Base-by-base conservation (phyloP, 2,113 vertebrate species). In the Alligator mississippiensis region DNA sequence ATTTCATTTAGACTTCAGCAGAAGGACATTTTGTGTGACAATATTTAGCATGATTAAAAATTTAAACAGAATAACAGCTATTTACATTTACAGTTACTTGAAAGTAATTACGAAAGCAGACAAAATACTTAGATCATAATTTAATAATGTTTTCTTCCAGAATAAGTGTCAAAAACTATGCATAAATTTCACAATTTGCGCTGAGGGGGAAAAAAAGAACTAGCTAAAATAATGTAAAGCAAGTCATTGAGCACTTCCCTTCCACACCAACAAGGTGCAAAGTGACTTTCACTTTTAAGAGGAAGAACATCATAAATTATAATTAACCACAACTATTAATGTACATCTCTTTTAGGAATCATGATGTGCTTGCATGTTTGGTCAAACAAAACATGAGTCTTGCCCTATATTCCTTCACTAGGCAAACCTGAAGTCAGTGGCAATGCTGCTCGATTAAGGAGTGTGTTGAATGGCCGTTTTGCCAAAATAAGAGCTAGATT, bases 61-160 rank as follows among this genome's bases (percentile, higher is more conserved):
- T 96, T 97, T 97, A 97, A 97, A 93, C 93, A 97, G 92, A 96
- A 94, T 96, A 97, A 92, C 94, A 97, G 94, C 94, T 97, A 98
- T 97, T 98, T 97, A 92, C 94, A 96, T 97, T 97, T 96, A 96
- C 85, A 93, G 94, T 96, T 97, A 94, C 95, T 97, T 95, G 92
- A 96, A 93, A 96, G 93, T 96, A 97, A 96, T 98, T 98, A 96
- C 84, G 15, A 11, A 96, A 96, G 93, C 94, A 97, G 91, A 95
- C 92, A 96, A 96, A 97, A 97, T 96, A 95, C 95, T 97, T 96
- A 96, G 96, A 96, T 57, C 70, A 96, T 97, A 97, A 97, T 97
- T 98, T 96, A 97, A 93, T 97, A 97, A 96, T 90, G 82, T 85
- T 97, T 97, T 96, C 85, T 81, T 97, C 96, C 74, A 96, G 85